Base-by-base conservation (phyloP, 2,113 vertebrate genomes). In the Calypte anna region DNA sequence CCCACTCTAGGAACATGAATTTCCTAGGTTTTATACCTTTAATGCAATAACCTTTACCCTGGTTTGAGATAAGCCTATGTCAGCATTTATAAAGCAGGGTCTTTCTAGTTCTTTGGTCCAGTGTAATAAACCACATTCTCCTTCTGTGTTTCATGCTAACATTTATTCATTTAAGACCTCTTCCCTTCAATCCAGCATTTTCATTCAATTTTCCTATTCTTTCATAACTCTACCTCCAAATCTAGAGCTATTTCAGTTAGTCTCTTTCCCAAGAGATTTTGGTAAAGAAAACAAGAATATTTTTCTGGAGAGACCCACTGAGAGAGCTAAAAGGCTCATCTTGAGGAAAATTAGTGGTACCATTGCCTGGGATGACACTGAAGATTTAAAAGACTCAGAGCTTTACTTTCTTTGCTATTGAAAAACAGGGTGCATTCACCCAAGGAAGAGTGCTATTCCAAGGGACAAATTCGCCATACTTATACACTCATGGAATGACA, bases 1-100 rank as follows among this genome's bases (percentile, higher is more conserved):
- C 21, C 31, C 46, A 44, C 66, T 82, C 61, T 20, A 68, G 36
- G 63, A 94, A 89, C 36, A 69, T 58, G 81, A 82, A 85, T 96
- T 92, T 92, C 25, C 24, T 51, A 73, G 44, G 43, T 79, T 90
- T 92, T 61, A 95, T 94, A 73, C n/a, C 17, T 92, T 93, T 58
- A 87, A 67, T 85, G 78, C 46, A 85, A 76, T 85, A 85, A 91
- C 70, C 89, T 95, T 95, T 91, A 82, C 67, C 74, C 82, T 77
- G 11, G 28, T 85, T 87, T 80, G 63, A 80, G 63, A 80, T 40
- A 87, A 92, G 51, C 14, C 67, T 92, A 44, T 50, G 46, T 85
- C 87, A 95, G 78, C 78, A 44, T 77, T 87, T 80, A 74, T 55
- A 74, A 68, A 87, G 82, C 23, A 77, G 55, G 9, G 43, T 63